These are phyloP conservation scores for Apostichopus japonicus DNA, from an alignment of 35 echinoderm and acorn worm species.

Conservation along the genomic window DNA sequence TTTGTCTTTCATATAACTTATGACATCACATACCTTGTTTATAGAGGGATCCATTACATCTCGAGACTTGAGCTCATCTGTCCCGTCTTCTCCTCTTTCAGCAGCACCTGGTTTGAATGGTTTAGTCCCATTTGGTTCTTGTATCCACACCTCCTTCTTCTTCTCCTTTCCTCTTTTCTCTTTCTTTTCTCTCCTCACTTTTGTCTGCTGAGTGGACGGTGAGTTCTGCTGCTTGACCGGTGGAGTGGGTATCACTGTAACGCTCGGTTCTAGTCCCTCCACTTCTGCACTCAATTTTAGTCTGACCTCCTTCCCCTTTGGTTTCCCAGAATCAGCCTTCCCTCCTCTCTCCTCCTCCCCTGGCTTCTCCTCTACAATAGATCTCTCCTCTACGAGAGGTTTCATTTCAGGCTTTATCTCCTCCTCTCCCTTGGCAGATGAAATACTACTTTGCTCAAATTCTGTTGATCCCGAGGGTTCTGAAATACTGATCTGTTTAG, in stretches of 20 bases:
- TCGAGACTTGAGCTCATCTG: not conserved
- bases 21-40: not conserved
- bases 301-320: not conserved
- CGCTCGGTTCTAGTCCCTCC: not conserved
- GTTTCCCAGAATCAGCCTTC: not conserved
- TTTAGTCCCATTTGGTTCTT: conserved; percentile 57
- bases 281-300: not conserved
- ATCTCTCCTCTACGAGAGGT: not conserved
- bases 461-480: not conserved
- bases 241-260: conserved; percentile 20
- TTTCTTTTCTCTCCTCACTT: not conserved
- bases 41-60: too few relatives aligned
- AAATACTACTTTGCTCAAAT: not conserved
- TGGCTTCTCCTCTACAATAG: not conserved
- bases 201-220: not conserved
- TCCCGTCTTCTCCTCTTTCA: not conserved
- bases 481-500: not conserved
- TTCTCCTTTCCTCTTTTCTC: not conserved
- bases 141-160: conserved; percentile 85
- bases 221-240: not conserved
- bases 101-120: conserved; percentile 20
- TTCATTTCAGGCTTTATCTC: not conserved
- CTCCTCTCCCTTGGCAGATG: not conserved
- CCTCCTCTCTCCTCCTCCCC: not conserved
- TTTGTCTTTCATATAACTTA: not conserved